phyloP scores from a whole-genome alignment of 2,888 invertebrate genomes.

The Drosophila demipolita region DNA sequence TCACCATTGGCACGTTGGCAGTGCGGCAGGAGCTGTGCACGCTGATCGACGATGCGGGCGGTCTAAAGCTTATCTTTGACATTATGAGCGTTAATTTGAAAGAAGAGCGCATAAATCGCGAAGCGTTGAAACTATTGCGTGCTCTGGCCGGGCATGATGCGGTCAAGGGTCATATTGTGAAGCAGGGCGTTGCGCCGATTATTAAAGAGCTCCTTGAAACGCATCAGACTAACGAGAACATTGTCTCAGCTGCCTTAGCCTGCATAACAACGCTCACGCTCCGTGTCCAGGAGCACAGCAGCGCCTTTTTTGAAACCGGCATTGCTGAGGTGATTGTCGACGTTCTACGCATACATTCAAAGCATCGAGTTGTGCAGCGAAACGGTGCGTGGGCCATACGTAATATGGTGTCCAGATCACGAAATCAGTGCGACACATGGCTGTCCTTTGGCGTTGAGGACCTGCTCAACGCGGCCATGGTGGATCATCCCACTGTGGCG shows the following conservation, averaged over 20 bases:
- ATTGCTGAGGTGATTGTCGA: constrained; percentile 90
- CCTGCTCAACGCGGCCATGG: constrained; percentile 88
- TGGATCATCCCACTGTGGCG: constrained; percentile 86
- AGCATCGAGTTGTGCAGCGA: constrained; percentile 88
- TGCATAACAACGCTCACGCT: constrained; percentile 91
- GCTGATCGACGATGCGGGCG: constrained; percentile 91
- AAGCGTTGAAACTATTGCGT: constrained; percentile 88
- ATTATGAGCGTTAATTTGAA: constrained; percentile 86
- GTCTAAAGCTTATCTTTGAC: constrained; percentile 88
- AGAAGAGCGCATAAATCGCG: constrained; percentile 80
- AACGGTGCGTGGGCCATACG: constrained; percentile 94
- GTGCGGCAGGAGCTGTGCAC: constrained; percentile 95
- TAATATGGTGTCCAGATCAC: constrained; percentile 93
- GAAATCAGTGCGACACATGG: constrained; percentile 89
- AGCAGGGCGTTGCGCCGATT: constrained; percentile 90
- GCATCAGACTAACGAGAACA: constrained; percentile 87
- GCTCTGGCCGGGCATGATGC: constrained; percentile 94
- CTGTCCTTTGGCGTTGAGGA: constrained; percentile 89
- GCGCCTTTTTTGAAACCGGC: constrained; percentile 89
- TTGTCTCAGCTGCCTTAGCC: constrained; percentile 88
- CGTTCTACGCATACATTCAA: constrained; percentile 89
- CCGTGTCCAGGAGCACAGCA: constrained; percentile 90
- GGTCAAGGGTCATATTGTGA: constrained; percentile 91
- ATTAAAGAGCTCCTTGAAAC: constrained; percentile 88
- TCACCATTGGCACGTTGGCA: constrained; percentile 90